Base-by-base conservation (phyloP, 2,888 invertebrate species). In the Poecilus cupreus region DNA sequence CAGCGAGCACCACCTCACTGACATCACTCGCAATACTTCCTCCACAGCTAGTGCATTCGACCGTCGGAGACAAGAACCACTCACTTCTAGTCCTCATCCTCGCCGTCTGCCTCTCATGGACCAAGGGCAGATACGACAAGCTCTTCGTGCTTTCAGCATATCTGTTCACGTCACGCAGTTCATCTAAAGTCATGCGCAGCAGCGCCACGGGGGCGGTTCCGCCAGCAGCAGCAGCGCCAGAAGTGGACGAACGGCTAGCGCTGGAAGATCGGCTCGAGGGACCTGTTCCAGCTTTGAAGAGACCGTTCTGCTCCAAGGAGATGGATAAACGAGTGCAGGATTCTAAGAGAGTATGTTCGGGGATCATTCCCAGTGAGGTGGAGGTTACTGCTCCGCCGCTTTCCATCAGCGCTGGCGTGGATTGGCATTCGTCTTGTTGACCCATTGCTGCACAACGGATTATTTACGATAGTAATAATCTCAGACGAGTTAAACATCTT, bases 61-160 rank as follows among this genome's bases (percentile, higher is more conserved):
- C 91, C 11, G 92, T 91, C 82, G 94, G 94, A 87, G 94, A 94
- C 89, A 97, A 93, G 91, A 98, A 98, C 98, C 98, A 99, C 91
- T 98, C 98, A 82, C 98, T 98, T 86, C 98, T 94, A 85, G 98
- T 97, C 89, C 96, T 94, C 97, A 99, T 97, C 86, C 98, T 93
- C 88, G 97, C 97, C 84, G 98, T 95, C 92, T 99, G 98, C 88
- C 97, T 93, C 91, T 97, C 97, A 91, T 97, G 97, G 86, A 98
- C 97, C 94, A 96, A 96, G 84, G 97, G 97, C 87, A 97, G 92
- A 90, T 96, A 97, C 86, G 96, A 96, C 87, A 97, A 93, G 89
- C 96, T 96, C 89, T 96, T 95, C 82, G 96, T 97, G 89, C 96
- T 96, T 90, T 97, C 97, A 20, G 96, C 96, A 89, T 96, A 96